Evolutionary conservation across 2,113 vertebrate genomes (phyloP), one percentile per base, ranked within the genome.

Genomic region (Sinosuthora webbiana): DNA sequence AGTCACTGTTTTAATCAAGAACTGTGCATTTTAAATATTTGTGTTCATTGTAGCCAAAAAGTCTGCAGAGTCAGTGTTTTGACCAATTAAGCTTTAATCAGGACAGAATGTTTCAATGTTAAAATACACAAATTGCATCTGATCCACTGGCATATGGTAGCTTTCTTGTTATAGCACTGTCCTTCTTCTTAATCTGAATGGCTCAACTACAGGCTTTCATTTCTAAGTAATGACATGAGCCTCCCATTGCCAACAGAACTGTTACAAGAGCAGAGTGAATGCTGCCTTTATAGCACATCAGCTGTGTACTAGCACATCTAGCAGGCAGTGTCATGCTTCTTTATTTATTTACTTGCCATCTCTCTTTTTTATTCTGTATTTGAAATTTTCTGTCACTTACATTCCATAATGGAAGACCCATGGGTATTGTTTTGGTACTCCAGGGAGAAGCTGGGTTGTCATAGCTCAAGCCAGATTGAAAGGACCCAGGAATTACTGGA

Each of bases 41-140:
- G 96, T 91, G 78, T 90, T 96, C 82, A 28, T 83, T 91, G 88
- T 80, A 97, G 97, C 85, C 97, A 95, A 85, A 82, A 92, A 95
- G 95, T 96, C 97, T 97, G 94, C 15, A 5, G 67, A 90, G 78
- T 71, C 92, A 83, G 76, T 93, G 88, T 95, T 96, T 95, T 88
- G 67, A 78, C 65, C 92, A 96, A 95, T 97, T 96, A 97, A 93
- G 82, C 79, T 95, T 96, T 96, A 97, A 97, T 97, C 93, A 94
- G 91, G 91, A 95, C 83, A 95, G 91, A 96, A 96, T 96, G 94
- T 95, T 95, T 93, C 90, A 79, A 94, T 84, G 88, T 83, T 96
- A 91, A 95, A 97, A 94, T 88, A 91, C 24, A 95, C 88, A 96
- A 97, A 97, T 95, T 95, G 86, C 84, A 90, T 93, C 69, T 90